These are phyloP conservation scores for Ceriagrion tenellum DNA, from an alignment of 2,888 invertebrate genomes.

Conservation along the genomic window DNA sequence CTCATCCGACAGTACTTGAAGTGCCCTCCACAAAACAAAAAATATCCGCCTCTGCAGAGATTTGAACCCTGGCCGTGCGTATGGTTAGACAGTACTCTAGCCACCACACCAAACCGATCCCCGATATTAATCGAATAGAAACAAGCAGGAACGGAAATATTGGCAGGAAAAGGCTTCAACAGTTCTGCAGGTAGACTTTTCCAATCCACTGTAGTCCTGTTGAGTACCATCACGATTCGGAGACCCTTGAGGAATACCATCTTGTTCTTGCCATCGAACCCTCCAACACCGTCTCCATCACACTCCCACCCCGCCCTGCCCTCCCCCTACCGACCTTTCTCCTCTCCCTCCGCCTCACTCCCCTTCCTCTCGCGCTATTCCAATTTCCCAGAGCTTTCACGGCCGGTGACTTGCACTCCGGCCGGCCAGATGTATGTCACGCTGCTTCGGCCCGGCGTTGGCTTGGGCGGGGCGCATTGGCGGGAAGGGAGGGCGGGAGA, in stretches of 20 bases:
- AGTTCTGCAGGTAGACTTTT: too few relatives aligned
- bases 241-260: background rate
- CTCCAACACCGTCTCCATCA: background rate
- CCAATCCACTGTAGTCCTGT: too few relatives aligned
- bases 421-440: constrained; percentile 57
- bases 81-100: too few relatives aligned
- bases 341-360: background rate
- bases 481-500: background rate
- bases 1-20: too few relatives aligned
- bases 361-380: background rate
- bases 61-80: too few relatives aligned
- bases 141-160: too few relatives aligned
- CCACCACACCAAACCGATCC: too few relatives aligned
- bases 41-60: too few relatives aligned
- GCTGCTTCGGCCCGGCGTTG: constrained; percentile 52
- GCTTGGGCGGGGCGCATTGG: constrained; percentile 56
- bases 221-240: background rate
- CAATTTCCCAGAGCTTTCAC: constrained; percentile 45
- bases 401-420: constrained; percentile 62
- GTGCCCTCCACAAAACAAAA: too few relatives aligned
- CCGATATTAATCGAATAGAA: too few relatives aligned
- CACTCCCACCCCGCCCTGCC: background rate
- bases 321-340: background rate
- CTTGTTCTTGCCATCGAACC: background rate
- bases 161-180: too few relatives aligned